phyloP scores from a whole-genome alignment of 2,797 vertebrate genomes.

The Morus bassanus region DNA sequence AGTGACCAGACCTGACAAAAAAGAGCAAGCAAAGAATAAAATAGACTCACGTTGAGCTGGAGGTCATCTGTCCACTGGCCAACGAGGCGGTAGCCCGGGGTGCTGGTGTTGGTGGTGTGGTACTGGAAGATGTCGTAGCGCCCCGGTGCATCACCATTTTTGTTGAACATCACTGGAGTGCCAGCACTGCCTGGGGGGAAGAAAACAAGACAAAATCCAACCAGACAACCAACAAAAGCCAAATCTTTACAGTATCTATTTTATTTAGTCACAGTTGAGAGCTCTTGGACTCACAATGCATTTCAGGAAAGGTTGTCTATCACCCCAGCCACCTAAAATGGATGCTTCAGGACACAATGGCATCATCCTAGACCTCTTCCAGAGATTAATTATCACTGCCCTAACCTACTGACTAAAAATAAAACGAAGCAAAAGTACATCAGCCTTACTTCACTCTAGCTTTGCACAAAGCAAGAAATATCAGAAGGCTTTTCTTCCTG shows the following conservation, averaged over 20 bases:
- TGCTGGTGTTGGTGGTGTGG: constrained; percentile 89
- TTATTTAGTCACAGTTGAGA: accelerated
- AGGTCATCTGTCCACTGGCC: constrained; percentile 96
- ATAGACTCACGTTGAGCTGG: constrained; percentile 88
- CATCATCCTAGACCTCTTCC: not conserved
- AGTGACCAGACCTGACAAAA: not conserved
- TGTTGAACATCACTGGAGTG: constrained; percentile 95
- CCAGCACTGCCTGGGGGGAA: constrained; percentile 87
- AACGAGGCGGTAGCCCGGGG: constrained; percentile 84
- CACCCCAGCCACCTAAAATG: accelerated
- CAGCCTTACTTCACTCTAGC: not conserved
- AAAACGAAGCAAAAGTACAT: not conserved
- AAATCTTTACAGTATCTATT: not conserved
- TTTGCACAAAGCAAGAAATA: not conserved
- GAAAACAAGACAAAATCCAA: constrained; percentile 31
- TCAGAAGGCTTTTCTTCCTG: not conserved
- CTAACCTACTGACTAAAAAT: not conserved
- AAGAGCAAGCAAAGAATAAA: not conserved
- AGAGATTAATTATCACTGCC: not conserved
- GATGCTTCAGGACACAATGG: not conserved
- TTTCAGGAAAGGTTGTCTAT: not conserved
- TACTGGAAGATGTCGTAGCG: constrained; percentile 98
- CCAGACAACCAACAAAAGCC: not conserved
- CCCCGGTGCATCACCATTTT: constrained; percentile 93
- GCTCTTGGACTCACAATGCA: too few relatives aligned